A percentile compares a stretch with the other conserved stretches of the same genome.
Conservation (phyloP, 2,888 invertebrate genomes). For the Melieria omissa region DNA sequence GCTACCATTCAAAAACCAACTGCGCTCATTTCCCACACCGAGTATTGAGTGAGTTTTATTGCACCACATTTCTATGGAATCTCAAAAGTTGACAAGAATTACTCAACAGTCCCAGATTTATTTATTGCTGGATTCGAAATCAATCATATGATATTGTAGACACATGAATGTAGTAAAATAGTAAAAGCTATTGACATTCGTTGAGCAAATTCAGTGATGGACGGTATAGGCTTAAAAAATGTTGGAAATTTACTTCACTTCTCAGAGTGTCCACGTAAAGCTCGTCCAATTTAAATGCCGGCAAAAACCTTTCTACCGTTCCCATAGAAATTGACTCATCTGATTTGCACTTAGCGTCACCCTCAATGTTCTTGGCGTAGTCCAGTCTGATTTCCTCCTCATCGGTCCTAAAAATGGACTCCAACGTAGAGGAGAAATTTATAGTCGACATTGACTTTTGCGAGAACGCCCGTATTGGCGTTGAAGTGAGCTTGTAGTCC, state of each 20-base stretch:
- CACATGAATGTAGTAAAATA: no score
- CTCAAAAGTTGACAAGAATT: no score
- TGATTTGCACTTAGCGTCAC: no score
- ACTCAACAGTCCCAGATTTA: no score
- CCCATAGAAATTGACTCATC: no score
- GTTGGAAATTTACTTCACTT: conserved; percentile 52
- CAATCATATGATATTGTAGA: no score
- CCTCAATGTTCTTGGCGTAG: background rate
- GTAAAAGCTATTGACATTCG: conserved; percentile 45
- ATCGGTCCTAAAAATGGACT: conserved; percentile 49
- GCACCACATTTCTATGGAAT: no score
- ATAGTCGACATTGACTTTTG: conserved; percentile 29
- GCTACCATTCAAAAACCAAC: no score
- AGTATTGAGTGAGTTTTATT: no score
- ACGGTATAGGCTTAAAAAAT: conserved; percentile 52
- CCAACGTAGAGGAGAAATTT: conserved; percentile 45
- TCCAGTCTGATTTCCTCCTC: conserved; percentile 20
- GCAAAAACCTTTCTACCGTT: conserved; percentile 27
- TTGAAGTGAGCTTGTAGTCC: conserved; percentile 23
- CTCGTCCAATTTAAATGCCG: conserved; percentile 46
- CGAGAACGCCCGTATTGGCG: background rate
- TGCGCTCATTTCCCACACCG: no score
- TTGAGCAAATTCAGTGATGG: conserved; percentile 50
- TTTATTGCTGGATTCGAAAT: no score
- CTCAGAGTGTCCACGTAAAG: conserved; percentile 45